phyloP scores from a whole-genome alignment of 2,888 invertebrate genomes.

The Oxycera nigricornis region DNA sequence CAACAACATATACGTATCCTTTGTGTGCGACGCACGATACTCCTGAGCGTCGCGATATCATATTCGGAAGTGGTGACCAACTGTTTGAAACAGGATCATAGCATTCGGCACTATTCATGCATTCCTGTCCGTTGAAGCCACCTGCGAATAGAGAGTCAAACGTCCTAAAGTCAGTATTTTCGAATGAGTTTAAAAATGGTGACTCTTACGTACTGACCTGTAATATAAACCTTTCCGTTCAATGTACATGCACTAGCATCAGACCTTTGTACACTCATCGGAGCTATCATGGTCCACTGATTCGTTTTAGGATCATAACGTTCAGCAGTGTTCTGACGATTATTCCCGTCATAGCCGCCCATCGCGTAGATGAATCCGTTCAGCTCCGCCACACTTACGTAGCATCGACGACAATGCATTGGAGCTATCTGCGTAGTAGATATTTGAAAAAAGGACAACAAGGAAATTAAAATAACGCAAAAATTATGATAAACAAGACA shows the following conservation, averaged over 20 bases:
- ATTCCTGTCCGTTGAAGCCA: constrained; percentile 91
- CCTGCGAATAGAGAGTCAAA: constrained; percentile 72
- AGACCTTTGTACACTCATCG: constrained; percentile 88
- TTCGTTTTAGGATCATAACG: constrained; percentile 83
- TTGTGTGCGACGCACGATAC: constrained; percentile 89
- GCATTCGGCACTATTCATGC: constrained; percentile 83
- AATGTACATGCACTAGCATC: constrained; percentile 91
- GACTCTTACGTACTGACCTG: constrained; percentile 51
- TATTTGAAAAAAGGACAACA: not conserved
- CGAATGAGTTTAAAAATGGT: not conserved
- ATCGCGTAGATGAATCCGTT: constrained; percentile 83
- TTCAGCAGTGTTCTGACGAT: constrained; percentile 86
- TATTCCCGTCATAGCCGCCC: constrained; percentile 88
- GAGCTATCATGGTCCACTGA: constrained; percentile 86
- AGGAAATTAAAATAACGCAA: not conserved
- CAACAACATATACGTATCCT: constrained; percentile 75
- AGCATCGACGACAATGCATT: constrained; percentile 88
- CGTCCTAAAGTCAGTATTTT: too few relatives aligned
- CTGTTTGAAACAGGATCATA: constrained; percentile 83
- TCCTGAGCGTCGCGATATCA: constrained; percentile 81
- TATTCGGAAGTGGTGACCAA: constrained; percentile 77
- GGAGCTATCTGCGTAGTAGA: constrained; percentile 69
- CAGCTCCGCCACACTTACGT: constrained; percentile 83
- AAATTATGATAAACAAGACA: constrained; percentile 7
- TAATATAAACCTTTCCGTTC: constrained; percentile 68